A percentile compares a stretch with the other conserved stretches of the same genome.
Conservation (phyloP, 1,140 invertebrate species). For the Drosophila aff. region DNA sequence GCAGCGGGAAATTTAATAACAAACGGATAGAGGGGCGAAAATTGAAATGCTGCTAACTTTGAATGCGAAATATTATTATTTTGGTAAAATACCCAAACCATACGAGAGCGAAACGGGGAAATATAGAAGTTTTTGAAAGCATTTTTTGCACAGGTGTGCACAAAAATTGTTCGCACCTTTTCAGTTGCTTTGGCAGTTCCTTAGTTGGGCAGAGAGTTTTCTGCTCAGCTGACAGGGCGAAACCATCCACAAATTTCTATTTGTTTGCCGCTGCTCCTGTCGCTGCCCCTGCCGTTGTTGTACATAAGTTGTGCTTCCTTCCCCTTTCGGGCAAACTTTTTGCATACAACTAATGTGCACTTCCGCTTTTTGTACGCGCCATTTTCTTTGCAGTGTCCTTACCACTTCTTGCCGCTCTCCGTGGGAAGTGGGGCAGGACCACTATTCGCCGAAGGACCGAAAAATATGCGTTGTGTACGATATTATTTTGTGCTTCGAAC, state of each 20-base stretch:
- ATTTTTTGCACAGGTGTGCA: slow-evolving; percentile 77
- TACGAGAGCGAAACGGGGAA: slow-evolving; percentile 33
- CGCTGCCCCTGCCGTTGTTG: slow-evolving; percentile 33
- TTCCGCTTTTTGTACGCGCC: slow-evolving; percentile 70
- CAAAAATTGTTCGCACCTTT: slow-evolving; percentile 71
- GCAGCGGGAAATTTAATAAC: slow-evolving; percentile 60
- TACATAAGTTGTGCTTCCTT: slow-evolving; percentile 57
- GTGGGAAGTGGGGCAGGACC: slow-evolving; percentile 14
- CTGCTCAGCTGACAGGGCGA: slow-evolving; percentile 65
- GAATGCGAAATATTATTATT: slow-evolving; percentile 62
- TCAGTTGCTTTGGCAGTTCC: slow-evolving; percentile 50
- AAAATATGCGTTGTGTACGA: slow-evolving; percentile 73
- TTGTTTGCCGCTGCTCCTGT: slow-evolving; percentile 54
- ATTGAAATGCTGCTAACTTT: slow-evolving; percentile 72
- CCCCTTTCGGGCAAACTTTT: slow-evolving; percentile 67
- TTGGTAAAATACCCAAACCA: slow-evolving; percentile 15
- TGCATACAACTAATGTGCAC: slow-evolving; percentile 79
- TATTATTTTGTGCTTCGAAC: slow-evolving; percentile 78
- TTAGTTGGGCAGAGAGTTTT: slow-evolving; percentile 50
- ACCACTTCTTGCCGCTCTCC: slow-evolving; percentile 25
- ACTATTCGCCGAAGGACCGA: slow-evolving; percentile 45
- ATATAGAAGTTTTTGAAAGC: slow-evolving; percentile 76
- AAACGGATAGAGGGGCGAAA: slow-evolving; percentile 35
- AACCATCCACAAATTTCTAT: slow-evolving; percentile 73
- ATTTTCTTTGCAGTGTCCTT: slow-evolving; percentile 65